These are phyloP conservation scores for Esox masquinongy DNA, from an alignment of 2,797 vertebrate genomes.

Conservation along the genomic window DNA sequence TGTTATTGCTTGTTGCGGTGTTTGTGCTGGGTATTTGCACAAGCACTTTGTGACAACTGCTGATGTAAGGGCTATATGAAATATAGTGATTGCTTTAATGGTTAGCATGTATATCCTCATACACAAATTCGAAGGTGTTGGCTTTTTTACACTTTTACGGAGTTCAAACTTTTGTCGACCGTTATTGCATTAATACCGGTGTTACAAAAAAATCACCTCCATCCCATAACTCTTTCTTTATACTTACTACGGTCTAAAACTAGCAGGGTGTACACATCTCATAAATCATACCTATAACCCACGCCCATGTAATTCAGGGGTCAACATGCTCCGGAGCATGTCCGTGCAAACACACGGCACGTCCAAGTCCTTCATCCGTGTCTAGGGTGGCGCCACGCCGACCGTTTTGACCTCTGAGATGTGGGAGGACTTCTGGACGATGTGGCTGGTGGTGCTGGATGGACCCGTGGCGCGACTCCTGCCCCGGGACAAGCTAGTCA, in stretches of 20 bases:
- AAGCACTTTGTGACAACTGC: no score
- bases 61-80: no score
- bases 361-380: background rate
- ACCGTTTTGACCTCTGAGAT: constrained; percentile 96
- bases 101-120: no score
- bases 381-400: constrained; percentile 77
- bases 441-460: constrained; percentile 84
- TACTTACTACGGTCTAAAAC: background rate
- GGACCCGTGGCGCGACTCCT: constrained; percentile 54
- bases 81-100: no score
- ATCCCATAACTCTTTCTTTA: background rate
- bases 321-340: no score
- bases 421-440: constrained; percentile 96
- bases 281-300: background rate
- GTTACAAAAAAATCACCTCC: background rate
- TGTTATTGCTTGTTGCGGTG: no score
- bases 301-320: background rate
- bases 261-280: background rate
- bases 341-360: no score
- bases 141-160: background rate
- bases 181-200: background rate
- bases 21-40: no score
- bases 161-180: background rate
- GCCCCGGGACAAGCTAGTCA: constrained; percentile 90
- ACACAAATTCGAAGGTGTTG: background rate